Evolutionary conservation across 2,113 vertebrate species (phyloP), one percentile per base, ranked within the genome.

Genomic region (Alethe castanea): DNA sequence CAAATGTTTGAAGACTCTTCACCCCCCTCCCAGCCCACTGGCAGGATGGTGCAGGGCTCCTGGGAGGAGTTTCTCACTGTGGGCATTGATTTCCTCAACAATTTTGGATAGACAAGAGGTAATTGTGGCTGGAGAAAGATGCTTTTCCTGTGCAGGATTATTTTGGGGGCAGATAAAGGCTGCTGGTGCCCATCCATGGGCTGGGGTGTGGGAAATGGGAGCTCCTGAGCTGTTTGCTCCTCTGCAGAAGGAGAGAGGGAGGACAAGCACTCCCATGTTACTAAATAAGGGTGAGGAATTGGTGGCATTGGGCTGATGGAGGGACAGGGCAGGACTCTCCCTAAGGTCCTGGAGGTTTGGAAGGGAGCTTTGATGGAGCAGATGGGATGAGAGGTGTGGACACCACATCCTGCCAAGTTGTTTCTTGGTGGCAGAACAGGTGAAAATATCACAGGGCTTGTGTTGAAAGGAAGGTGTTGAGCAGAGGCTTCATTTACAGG

Each of bases 391-490:
- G 77, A 81, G 45, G 26, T 56, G 44, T 6, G 40, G 45, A 14
- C n/a, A 9, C 11, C 3, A 3, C 72, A 1, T 61, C 60, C 70
- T 8, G 2, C 79, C 44, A 7, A 4, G 11, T 12, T 2, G 0
- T 15, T 56, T 29, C 36, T 18, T 38, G 59, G 85, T 84, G 89
- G 65, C 14, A 64, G 3, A 64, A 74, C 52, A 73, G 56, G 45
- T 29, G 56, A 57, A 57, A 74, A 53, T 4, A 13, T 11, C 19
- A 2, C 40, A 33, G 81, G 69, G 54, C 35, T 81, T 9, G 54
- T 38, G 85, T 5, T 25, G 85, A 22, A 36, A 69, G 66, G 60
- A 12, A 3, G 22, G 61, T 17, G 35, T 13, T 44, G 83, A 62
- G 36, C 67, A 64, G 53, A 5, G 45, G 62, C 8, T 77, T 65